phyloP scores from a whole-genome alignment of 2,797 vertebrate species.

The Pseudochromis fuscus region DNA sequence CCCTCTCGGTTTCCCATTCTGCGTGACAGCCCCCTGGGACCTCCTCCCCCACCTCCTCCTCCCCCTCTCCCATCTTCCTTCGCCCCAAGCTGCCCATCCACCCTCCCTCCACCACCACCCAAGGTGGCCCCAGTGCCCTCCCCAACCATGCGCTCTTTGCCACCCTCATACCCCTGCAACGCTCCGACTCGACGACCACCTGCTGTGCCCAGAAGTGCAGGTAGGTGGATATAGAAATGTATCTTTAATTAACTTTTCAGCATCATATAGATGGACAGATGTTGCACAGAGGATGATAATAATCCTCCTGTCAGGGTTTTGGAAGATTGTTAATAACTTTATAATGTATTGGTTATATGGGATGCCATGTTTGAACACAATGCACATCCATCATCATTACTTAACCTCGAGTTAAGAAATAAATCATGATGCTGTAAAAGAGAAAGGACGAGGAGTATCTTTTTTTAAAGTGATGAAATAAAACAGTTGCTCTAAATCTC shows the following conservation, averaged over 20 bases:
- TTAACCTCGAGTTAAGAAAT: too few relatives aligned
- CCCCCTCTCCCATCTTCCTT: conserved; percentile 78
- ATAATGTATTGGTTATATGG: too few relatives aligned
- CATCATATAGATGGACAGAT: too few relatives aligned
- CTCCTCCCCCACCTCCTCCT: conserved; percentile 79
- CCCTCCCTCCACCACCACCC: conserved; percentile 80
- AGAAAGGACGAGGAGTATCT: too few relatives aligned
- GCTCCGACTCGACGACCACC: conserved; percentile 84
- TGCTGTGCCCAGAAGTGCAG: conserved; percentile 81
- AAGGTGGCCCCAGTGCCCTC: conserved; percentile 84
- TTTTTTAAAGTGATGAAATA: too few relatives aligned
- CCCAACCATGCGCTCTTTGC: conserved; percentile 81
- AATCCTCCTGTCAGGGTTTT: too few relatives aligned
- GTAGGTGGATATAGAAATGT: conserved; percentile 51
- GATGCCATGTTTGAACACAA: too few relatives aligned
- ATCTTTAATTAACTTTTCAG: neutral
- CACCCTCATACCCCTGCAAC: conserved; percentile 82
- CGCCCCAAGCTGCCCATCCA: conserved; percentile 71
- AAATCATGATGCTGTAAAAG: too few relatives aligned
- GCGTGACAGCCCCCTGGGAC: conserved; percentile 72
- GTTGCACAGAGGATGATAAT: too few relatives aligned
- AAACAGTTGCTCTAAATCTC: too few relatives aligned
- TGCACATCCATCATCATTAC: too few relatives aligned
- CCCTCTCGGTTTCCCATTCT: conserved; percentile 68
- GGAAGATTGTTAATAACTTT: too few relatives aligned